These are phyloP conservation scores for Bombycilla garrulus DNA, from an alignment of 2,113 vertebrate genomes.

Conservation along the genomic window DNA sequence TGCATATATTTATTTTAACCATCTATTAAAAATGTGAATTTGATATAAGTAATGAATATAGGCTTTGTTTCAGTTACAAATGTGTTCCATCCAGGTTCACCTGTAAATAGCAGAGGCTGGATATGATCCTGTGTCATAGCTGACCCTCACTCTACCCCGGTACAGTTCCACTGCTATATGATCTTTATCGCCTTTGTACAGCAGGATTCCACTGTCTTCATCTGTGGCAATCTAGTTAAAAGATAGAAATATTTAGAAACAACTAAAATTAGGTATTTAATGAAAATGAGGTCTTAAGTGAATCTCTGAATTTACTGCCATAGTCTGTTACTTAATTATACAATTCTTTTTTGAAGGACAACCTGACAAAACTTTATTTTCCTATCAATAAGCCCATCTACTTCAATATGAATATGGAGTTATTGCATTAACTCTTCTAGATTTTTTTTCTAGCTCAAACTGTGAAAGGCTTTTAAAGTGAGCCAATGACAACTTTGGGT, in stretches of 20 bases:
- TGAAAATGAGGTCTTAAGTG: neutral
- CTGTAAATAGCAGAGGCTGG: slow-evolving; percentile 97
- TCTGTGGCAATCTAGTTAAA: slow-evolving; percentile 90
- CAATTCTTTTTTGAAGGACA: neutral
- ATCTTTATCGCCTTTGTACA: slow-evolving; percentile 94
- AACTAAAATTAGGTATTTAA: neutral
- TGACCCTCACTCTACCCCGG: slow-evolving; percentile 92
- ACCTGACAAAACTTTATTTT: neutral
- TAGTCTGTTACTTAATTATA: neutral
- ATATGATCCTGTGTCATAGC: slow-evolving; percentile 91
- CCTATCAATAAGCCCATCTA: neutral
- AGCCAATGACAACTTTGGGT: neutral
- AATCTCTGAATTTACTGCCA: neutral
- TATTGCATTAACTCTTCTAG: neutral
- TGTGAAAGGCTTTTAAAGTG: neutral
- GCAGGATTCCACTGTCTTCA: slow-evolving; percentile 92
- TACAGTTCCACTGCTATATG: slow-evolving; percentile 94
- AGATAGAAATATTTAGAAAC: slow-evolving; percentile 12
- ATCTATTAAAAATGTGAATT: neutral
- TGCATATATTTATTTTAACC: neutral
- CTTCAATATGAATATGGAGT: neutral
- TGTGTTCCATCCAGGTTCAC: slow-evolving; percentile 64
- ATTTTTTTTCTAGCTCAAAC: neutral
- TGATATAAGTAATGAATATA: neutral
- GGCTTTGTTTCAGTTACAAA: neutral